A percentile compares a stretch with the other conserved stretches of the same genome.
These are phyloP conservation scores for Bombus confusus DNA, from an alignment of 1,140 invertebrate species.

Conservation along the genomic window DNA sequence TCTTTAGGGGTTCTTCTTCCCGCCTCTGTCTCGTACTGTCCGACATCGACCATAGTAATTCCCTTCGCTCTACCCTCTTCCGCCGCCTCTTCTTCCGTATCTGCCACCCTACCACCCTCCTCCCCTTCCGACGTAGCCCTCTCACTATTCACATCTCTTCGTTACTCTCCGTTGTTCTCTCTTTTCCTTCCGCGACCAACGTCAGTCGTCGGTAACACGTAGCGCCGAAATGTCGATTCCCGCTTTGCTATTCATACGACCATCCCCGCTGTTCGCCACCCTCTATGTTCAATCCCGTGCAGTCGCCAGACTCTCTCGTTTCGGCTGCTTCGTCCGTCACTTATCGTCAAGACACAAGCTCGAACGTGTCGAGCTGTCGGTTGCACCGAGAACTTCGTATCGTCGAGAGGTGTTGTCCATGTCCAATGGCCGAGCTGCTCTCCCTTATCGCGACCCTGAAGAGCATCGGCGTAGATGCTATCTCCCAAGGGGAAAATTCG, in stretches of 20 bases:
- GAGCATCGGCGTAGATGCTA: background rate
- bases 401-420: constrained; percentile 1
- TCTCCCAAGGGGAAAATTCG: background rate
- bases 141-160: background rate
- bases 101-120: background rate
- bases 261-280: background rate
- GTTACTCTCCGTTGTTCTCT: background rate
- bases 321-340: constrained; percentile 14
- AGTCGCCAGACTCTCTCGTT: background rate
- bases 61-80: background rate
- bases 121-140: no score
- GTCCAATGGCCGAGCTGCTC: background rate
- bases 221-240: constrained; percentile 42
- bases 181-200: constrained; percentile 23
- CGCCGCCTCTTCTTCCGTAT: background rate
- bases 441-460: constrained; percentile 6
- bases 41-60: constrained; percentile 56
- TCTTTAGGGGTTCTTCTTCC: constrained; percentile 54
- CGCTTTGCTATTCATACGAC: constrained; percentile 19
- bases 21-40: constrained; percentile 55
- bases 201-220: constrained; percentile 3
- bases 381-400: background rate
- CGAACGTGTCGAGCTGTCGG: constrained; percentile 24
- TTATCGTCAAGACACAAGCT: constrained; percentile 31
- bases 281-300: background rate